Evolutionary conservation across 1,140 invertebrate genomes (phyloP).

Genomic region (Stegodyphus mimosarum): DNA sequence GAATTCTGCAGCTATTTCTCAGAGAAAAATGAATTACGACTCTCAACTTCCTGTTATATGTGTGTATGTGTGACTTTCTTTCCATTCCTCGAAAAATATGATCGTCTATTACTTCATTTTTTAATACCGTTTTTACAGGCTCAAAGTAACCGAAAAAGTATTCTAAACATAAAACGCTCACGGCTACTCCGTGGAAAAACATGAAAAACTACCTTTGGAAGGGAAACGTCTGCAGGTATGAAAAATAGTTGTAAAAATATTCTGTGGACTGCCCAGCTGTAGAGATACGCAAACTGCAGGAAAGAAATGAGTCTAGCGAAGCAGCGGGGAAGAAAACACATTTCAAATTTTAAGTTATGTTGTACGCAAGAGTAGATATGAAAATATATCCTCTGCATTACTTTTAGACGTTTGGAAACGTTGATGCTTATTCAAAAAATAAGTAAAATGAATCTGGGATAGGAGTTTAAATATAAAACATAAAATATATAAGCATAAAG

Average conservation of each 20-base stretch:
- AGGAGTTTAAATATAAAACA: too few relatives aligned
- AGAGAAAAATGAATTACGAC: constrained; percentile 39
- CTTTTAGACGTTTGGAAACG: too few relatives aligned
- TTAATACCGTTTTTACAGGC: background rate
- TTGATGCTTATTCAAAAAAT: too few relatives aligned
- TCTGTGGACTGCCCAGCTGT: background rate
- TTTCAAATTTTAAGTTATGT: too few relatives aligned
- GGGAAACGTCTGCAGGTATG: constrained; percentile 29
- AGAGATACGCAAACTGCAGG: too few relatives aligned
- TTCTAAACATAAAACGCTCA: constrained; percentile 44
- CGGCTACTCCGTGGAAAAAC: background rate
- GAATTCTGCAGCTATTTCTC: constrained; percentile 35
- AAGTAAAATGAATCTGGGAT: too few relatives aligned
- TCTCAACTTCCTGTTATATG: constrained; percentile 45
- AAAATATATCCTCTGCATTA: too few relatives aligned
- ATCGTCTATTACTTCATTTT: constrained; percentile 8
- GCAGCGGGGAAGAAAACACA: background rate
- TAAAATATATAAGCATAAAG: too few relatives aligned
- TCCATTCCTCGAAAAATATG: constrained; percentile 37
- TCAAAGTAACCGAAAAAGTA: constrained; percentile 6
- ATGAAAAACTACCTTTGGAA: constrained; percentile 30
- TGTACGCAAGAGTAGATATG: too few relatives aligned
- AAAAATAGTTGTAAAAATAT: constrained; percentile 55
- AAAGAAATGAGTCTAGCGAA: constrained; percentile 5
- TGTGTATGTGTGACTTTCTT: background rate